A percentile compares a stretch with the other conserved stretches of the same genome.
These are phyloP conservation scores for Hirundo rustica DNA, from an alignment of 2,797 vertebrate genomes.

Conservation along the genomic window DNA sequence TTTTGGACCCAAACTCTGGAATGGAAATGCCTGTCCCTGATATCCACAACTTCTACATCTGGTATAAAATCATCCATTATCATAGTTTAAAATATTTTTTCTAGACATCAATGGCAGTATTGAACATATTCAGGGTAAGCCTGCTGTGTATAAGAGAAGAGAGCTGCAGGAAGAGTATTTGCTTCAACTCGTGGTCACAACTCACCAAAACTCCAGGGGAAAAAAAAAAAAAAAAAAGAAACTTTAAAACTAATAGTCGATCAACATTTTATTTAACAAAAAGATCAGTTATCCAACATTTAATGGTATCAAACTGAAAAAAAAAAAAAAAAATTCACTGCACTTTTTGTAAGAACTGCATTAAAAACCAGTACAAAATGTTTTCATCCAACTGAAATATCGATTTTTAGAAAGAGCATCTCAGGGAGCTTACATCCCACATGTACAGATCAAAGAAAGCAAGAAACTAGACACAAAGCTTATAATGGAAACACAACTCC, in stretches of 20 bases:
- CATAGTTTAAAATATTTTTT: not conserved
- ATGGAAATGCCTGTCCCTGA: not conserved
- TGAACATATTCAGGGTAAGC: not conserved
- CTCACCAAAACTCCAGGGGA: not conserved
- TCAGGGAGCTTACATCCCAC: not conserved
- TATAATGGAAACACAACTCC: not conserved
- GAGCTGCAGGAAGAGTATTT: not conserved
- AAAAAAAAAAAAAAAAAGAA: not conserved
- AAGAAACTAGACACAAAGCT: not conserved
- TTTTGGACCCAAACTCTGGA: not conserved
- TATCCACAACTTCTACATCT: not conserved
- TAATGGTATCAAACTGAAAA: slow-evolving; percentile 27
- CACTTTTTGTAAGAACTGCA: slow-evolving; percentile 26
- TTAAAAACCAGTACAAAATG: slow-evolving; percentile 52
- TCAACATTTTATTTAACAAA: slow-evolving; percentile 69
- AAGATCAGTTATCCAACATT: slow-evolving; percentile 48
- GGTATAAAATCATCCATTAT: not conserved
- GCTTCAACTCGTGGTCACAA: not conserved
- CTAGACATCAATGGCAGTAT: not conserved
- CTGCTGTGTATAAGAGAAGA: not conserved
- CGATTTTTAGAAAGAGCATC: slow-evolving; percentile 6
- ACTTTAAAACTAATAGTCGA: not conserved
- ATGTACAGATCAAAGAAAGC: not conserved
- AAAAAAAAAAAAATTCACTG: slow-evolving; percentile 31
- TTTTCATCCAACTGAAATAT: slow-evolving; percentile 35